phyloP scores from a whole-genome alignment of 2,888 invertebrate species.

The Andrena camellia region DNA sequence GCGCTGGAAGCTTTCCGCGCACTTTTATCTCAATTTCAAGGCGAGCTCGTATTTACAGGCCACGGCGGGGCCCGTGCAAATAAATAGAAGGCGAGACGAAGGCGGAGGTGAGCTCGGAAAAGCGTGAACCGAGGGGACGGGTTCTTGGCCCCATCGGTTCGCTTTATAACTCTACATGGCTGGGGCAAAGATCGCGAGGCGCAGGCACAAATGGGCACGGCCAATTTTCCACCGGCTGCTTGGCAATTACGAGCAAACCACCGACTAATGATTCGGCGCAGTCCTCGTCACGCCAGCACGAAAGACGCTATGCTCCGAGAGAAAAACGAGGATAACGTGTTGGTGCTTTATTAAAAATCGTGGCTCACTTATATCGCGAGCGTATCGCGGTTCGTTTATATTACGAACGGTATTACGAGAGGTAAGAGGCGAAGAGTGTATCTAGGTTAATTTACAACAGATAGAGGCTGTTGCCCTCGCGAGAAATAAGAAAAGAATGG shows the following conservation, averaged over 20 bases:
- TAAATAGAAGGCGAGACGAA: conserved; percentile 16
- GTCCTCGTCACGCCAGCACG: conserved; percentile 33
- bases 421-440: too few species aligned
- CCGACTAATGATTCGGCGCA: conserved; percentile 35
- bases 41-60: conserved; percentile 11
- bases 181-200: conserved; percentile 38
- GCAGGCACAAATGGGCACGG: conserved; percentile 15
- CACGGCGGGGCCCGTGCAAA: conserved; percentile 1
- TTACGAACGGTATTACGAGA: too few species aligned
- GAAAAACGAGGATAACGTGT: neutral
- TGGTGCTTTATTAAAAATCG: conserved; percentile 2
- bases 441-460: too few species aligned
- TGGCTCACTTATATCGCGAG: too few species aligned
- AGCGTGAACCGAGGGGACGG: conserved; percentile 60
- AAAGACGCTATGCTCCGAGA: neutral
- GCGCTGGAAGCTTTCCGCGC: neutral
- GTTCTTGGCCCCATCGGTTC: conserved; percentile 36
- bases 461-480: neutral
- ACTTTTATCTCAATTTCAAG: conserved; percentile 42
- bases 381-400: too few species aligned
- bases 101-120: conserved; percentile 64
- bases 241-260: conserved; percentile 45
- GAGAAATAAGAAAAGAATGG: neutral
- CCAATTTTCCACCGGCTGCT: conserved; percentile 51
- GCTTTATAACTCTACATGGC: conserved; percentile 14